Conservation (phyloP, 2,888 invertebrate genomes). For the Orchestes rusci region DNA sequence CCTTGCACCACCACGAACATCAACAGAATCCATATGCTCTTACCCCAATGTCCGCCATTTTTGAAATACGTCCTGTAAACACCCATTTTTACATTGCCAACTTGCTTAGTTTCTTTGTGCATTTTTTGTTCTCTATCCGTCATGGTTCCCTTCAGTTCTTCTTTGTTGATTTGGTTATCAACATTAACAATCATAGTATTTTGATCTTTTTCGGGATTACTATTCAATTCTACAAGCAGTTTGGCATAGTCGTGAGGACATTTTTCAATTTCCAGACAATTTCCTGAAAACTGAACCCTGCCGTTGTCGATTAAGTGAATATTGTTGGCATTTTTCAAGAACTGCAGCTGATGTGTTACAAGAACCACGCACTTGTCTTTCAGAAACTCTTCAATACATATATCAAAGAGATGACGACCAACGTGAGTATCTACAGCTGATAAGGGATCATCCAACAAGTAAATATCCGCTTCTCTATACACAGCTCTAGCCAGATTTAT, state of each 20-base stretch:
- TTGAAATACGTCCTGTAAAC: slow-evolving; percentile 63
- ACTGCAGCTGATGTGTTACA: slow-evolving; percentile 68
- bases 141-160: slow-evolving; percentile 27
- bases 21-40: slow-evolving; percentile 47
- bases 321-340: slow-evolving; percentile 50
- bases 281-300: background rate
- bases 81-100: slow-evolving; percentile 48
- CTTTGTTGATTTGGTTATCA: slow-evolving; percentile 13
- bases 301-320: slow-evolving; percentile 50
- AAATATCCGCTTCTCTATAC: slow-evolving; percentile 77
- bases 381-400: slow-evolving; percentile 59
- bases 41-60: slow-evolving; percentile 60
- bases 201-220: slow-evolving; percentile 11
- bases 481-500: slow-evolving; percentile 80
- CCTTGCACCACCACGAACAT: slow-evolving; percentile 24
- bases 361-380: slow-evolving; percentile 61
- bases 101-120: slow-evolving; percentile 52
- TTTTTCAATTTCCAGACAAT: background rate
- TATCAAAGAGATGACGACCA: slow-evolving; percentile 77
- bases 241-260: slow-evolving; percentile 57
- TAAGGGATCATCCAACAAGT: slow-evolving; percentile 81
- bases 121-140: slow-evolving; percentile 31
- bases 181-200: slow-evolving; percentile 24
- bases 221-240: slow-evolving; percentile 29
- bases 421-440: slow-evolving; percentile 87